Evolutionary conservation across 2,888 invertebrate species (phyloP), one percentile per base, ranked within the genome.

Genomic region (Nipponacmea schrenckii): DNA sequence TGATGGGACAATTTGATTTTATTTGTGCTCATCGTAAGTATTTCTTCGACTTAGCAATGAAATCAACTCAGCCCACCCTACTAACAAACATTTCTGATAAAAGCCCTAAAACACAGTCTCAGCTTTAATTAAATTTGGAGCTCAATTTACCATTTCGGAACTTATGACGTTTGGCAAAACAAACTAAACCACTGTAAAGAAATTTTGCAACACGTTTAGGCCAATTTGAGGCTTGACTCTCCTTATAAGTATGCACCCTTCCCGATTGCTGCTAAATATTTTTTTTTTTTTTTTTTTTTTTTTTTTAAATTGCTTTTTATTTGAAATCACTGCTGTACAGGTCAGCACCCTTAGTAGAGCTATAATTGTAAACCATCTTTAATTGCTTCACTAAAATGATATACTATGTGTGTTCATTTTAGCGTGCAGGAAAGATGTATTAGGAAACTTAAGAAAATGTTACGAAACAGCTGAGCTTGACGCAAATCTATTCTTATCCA

Each of bases 371-470:
- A 64, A 5, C 17, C 10, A n/a, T 64, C 26, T 26, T 27, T 64
- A 17, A 20, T 64, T 64, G 20, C n/a, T 10, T 26, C 64, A 17
- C 17, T 26, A 24, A n/a, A n/a, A 3, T 20, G 2, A 2, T n/a
- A 5, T 3, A 31, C 2, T 31, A 3, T 31, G 2, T 5, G 2
- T 31, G 31, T 31, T 50, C 50, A 20, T 46, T 62, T 5, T 69
- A 77, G 77, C 77, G 0, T 78, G 77, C 26, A 71, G 77, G 3
- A 45, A 26, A 1, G 69, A 74, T 0, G 69, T 78, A 14, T 45
- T 73, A 1, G 62, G 64, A 0, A 71, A 74, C 8, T 39, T 78
- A 2, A 69, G 72, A n/a, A 12, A 69, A 20, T 78, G 77, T 24
- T 78, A 78, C 70, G 46, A 50, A 0, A 39, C 45, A 31, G 67